These are phyloP conservation scores for Speoplatyrhinus poulsoni DNA, from an alignment of 2,113 vertebrate species.

Conservation along the genomic window DNA sequence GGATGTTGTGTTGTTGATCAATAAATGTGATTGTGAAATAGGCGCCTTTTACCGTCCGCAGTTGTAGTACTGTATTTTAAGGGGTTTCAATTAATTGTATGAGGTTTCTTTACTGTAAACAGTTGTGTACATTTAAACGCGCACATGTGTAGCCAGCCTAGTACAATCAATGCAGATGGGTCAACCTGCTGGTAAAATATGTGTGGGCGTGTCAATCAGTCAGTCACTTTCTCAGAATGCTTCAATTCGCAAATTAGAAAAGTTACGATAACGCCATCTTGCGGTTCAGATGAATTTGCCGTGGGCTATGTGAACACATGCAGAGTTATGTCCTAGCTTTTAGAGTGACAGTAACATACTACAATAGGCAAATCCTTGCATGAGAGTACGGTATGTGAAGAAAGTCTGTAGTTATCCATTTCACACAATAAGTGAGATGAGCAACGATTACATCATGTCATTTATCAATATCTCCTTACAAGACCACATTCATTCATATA, in stretches of 20 bases:
- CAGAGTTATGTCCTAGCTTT: too few relatives aligned
- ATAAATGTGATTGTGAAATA: slow-evolving; percentile 25
- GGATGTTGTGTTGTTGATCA: slow-evolving; percentile 24
- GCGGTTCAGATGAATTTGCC: neutral
- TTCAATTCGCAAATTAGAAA: neutral
- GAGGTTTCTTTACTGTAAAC: neutral
- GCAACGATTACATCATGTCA: too few relatives aligned
- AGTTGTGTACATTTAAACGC: neutral
- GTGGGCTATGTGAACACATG: too few relatives aligned
- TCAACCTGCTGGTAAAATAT: neutral
- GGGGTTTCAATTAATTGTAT: neutral
- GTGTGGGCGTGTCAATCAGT: neutral
- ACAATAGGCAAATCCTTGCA: too few relatives aligned
- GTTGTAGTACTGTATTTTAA: neutral
- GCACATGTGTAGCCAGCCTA: neutral
- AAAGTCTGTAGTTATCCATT: too few relatives aligned
- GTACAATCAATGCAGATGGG: too few relatives aligned
- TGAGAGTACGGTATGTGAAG: too few relatives aligned
- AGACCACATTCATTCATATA: too few relatives aligned
- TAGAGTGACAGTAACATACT: too few relatives aligned
- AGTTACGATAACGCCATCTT: slow-evolving; percentile 26
- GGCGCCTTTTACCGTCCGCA: slow-evolving; percentile 1
- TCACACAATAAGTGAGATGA: too few relatives aligned
- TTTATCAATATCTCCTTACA: too few relatives aligned
- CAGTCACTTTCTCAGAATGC: too few relatives aligned